Evolutionary conservation across 2,797 vertebrate species (phyloP).

Genomic region (Sciaenops ocellatus): DNA sequence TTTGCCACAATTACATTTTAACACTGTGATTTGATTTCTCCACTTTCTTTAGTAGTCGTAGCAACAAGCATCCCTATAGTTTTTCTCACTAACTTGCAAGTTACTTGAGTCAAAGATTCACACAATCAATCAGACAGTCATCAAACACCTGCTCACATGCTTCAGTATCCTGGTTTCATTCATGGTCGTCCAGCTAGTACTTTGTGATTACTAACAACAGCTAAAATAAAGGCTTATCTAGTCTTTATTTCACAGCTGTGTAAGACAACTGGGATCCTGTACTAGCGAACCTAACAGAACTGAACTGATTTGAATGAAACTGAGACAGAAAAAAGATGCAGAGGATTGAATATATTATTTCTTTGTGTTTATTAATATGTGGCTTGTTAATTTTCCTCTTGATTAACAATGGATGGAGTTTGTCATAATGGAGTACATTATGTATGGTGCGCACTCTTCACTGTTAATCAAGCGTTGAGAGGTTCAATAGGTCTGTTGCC

Average conservation of each 20-base stretch:
- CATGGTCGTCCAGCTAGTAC: not conserved
- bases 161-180: not conserved
- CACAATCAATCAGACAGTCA: not conserved
- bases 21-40: not conserved
- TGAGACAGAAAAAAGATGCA: not conserved
- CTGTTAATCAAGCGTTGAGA: conserved; percentile 60
- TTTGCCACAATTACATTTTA: too few relatives aligned
- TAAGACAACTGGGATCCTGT: not conserved
- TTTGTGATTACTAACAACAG: not conserved
- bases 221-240: not conserved
- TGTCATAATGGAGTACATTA: conserved; percentile 43
- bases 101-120: not conserved
- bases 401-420: conserved; percentile 39
- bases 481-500: conserved; percentile 65
- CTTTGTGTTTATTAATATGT: conserved; percentile 29
- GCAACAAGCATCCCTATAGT: not conserved
- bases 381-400: conserved; percentile 36
- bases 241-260: not conserved
- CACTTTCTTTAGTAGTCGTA: not conserved
- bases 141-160: not conserved
- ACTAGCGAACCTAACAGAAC: not conserved
- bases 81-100: not conserved
- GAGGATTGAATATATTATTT: not conserved
- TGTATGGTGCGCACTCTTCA: conserved; percentile 28
- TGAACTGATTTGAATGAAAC: conserved; percentile 2